Evolutionary conservation across 1,140 invertebrate species (phyloP), one percentile per base, ranked within the genome.

Genomic region (Schmidtea mediterranea): DNA sequence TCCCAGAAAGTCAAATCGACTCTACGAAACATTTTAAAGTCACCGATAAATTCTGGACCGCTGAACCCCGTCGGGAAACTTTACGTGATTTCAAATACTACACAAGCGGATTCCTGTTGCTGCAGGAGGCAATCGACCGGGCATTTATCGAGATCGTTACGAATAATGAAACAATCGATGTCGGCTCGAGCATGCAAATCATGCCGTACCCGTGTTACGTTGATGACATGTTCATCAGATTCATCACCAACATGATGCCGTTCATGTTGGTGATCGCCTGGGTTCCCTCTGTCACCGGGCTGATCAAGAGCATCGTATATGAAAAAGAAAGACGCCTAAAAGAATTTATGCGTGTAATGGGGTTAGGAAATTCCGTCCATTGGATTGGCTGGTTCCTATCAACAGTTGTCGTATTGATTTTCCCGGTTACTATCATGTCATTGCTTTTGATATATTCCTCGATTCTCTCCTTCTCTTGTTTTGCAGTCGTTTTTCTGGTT

Each of bases 121-220:
- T 55, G 5, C 73, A 75, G 58, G 68, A 69, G 46, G 62, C 69
- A 67, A 18, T 67, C 62, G 73, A 75, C 52, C 65, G 68, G 45
- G 63, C 65, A 19, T 67, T 75, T 8, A 73, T 75, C 46, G 52
- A 59, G 48, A 54, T 62, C 12, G 65, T 71, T 5, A 71, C 71
- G 8, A 32, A 32, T 10, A 10, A 32, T 32, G 10, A 3, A 36
- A 19, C 62, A 46, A 32, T 32, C 26, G 10, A 32, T 32, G 55
- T 61, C n/a, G 69, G 68, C 1, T 57, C 56, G 23, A 58, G 60
- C 49, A 52, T 68, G n/a, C 67, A 71, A 46, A 72, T 74, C 45
- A 77, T 77, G 59, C 79, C 80, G 0, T 80, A 78, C 64, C 73
- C 77, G 0, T 66, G 70, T 12, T 82, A 75, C 60, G 70, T 73